phyloP scores from a whole-genome alignment of 2,888 invertebrate species.

The Tuberolachnus salignus region DNA sequence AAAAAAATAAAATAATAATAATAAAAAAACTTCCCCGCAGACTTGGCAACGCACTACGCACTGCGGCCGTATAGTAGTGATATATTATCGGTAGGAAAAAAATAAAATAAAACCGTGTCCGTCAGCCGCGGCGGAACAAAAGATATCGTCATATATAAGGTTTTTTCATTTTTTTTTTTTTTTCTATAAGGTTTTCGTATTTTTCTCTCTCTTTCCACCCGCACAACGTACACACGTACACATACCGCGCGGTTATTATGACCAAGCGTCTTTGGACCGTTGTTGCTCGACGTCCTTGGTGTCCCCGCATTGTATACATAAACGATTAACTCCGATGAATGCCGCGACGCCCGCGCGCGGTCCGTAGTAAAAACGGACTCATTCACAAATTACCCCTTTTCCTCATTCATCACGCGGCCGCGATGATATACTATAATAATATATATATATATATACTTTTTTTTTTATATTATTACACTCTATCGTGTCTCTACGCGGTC shows the following conservation, averaged over 20 bases:
- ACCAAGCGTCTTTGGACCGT: constrained; percentile 34
- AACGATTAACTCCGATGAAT: constrained; percentile 55
- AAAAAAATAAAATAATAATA: background rate
- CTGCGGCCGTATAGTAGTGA: background rate
- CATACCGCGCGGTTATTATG: constrained; percentile 7
- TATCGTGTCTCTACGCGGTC: constrained; percentile 1
- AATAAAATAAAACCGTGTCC: background rate
- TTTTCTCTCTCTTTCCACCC: background rate
- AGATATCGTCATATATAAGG: background rate
- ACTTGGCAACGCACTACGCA: constrained; percentile 46
- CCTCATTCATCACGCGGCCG: constrained; percentile 31
- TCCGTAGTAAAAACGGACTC: constrained; percentile 50
- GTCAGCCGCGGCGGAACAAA: background rate
- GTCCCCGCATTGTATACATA: background rate
- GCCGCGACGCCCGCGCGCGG: background rate
- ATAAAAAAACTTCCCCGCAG: constrained; percentile 9
- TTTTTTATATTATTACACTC: constrained; percentile 26
- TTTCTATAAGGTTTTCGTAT: background rate
- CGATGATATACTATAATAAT: too few relatives aligned
- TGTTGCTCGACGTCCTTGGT: constrained; percentile 17
- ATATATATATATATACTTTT: background rate
- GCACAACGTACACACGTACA: background rate
- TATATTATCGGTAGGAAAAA: constrained; percentile 11
- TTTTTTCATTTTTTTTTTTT: too few relatives aligned
- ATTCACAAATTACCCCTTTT: constrained; percentile 56